Percentiles rank a stretch among this genome's conserved stretches.
These are phyloP conservation scores for Cacatua alba DNA, from an alignment of 2,113 vertebrate species.

Conservation along the genomic window DNA sequence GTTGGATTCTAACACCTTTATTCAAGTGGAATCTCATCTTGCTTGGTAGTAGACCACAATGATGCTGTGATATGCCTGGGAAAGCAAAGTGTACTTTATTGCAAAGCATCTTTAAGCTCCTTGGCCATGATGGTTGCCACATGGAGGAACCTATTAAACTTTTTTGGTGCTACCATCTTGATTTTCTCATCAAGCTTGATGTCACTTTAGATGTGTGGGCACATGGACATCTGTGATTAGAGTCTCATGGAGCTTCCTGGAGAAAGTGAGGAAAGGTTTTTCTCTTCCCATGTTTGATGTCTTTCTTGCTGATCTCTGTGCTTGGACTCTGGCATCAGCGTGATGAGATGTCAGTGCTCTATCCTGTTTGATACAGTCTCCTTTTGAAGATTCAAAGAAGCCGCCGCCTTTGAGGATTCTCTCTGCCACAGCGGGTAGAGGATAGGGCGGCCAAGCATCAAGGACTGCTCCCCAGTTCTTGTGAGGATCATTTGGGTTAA, in stretches of 20 bases:
- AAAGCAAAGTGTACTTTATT: not conserved
- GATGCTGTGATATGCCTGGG: not conserved
- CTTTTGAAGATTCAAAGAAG: constrained; percentile 30
- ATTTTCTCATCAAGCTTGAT: not conserved
- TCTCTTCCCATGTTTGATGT: not conserved
- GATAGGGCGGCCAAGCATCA: not conserved
- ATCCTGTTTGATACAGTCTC: not conserved
- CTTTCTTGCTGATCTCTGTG: not conserved
- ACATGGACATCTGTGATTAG: not conserved
- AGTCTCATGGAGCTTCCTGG: not conserved
- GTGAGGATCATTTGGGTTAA: constrained; percentile 16
- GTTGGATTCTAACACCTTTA: not conserved
- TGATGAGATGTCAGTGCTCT: not conserved
- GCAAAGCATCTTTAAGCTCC: not conserved
- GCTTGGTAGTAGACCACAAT: not conserved
- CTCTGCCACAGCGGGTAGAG: not conserved
- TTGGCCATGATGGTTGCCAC: not conserved
- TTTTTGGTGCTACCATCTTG: not conserved
- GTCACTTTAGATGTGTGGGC: not conserved
- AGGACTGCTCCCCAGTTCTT: not conserved
- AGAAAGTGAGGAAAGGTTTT: not conserved
- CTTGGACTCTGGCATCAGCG: not conserved
- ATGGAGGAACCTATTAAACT: not conserved
- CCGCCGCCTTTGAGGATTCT: constrained; percentile 8
- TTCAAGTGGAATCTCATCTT: not conserved